Evolutionary conservation across 1,140 invertebrate genomes (phyloP).

Genomic region (Augochlora pura): DNA sequence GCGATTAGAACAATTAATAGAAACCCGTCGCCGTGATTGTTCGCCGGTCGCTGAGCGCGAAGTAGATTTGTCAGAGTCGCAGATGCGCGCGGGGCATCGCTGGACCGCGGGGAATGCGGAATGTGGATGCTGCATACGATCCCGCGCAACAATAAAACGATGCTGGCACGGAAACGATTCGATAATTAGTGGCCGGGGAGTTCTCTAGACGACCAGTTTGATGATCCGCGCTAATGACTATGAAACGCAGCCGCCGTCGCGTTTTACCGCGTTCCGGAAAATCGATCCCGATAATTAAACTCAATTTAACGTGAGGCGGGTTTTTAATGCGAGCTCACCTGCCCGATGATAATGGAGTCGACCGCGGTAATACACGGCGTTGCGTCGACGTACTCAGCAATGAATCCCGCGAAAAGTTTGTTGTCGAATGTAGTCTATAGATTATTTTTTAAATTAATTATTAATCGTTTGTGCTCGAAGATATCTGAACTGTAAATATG

Average conservation of each 20-base stretch:
- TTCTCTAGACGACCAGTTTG: background rate
- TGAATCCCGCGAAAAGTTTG: background rate
- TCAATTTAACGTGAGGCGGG: slow-evolving; percentile 15
- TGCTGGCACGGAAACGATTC: background rate
- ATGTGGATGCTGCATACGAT: background rate
- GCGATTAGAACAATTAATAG: too few species aligned
- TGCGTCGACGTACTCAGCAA: background rate
- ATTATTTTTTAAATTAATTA: too few species aligned
- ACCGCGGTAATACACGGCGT: background rate
- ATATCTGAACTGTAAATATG: too few species aligned
- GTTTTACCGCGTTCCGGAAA: background rate
- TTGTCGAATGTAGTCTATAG: background rate
- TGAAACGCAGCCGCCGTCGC: slow-evolving; percentile 4
- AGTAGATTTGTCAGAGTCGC: too few species aligned
- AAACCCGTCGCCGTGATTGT: too few species aligned
- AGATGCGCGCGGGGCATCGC: too few species aligned
- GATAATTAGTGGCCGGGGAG: slow-evolving; percentile 31
- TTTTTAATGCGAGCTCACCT: slow-evolving; percentile 3
- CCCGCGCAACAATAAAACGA: slow-evolving; percentile 10
- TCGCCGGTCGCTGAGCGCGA: too few species aligned
- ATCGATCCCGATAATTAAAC: slow-evolving; percentile 33
- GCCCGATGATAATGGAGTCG: background rate
- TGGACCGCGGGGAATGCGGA: background rate
- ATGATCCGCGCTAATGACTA: slow-evolving; percentile 21
- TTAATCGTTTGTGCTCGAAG: too few species aligned